Conservation (phyloP, 92 coral and sea anemone species). For the Paragorgia papillata region DNA sequence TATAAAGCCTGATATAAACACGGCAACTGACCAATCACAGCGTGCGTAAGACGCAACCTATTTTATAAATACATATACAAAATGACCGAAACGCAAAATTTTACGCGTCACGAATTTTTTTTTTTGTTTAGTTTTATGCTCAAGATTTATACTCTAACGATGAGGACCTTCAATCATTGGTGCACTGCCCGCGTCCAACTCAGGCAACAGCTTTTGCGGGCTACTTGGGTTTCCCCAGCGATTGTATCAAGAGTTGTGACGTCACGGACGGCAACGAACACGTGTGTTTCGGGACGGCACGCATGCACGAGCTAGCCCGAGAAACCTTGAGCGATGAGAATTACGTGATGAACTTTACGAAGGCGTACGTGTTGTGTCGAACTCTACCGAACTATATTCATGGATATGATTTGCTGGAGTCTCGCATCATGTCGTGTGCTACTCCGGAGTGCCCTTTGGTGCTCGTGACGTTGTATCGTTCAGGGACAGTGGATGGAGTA, state of each 20-base stretch:
- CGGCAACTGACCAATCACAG: too few species aligned
- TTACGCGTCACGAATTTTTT: too few species aligned
- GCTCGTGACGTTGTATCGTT: conserved; percentile 84
- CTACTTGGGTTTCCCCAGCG: conserved; percentile 8
- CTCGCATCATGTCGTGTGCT: conserved; percentile 82
- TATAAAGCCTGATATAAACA: too few species aligned
- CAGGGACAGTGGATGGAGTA: conserved; percentile 85
- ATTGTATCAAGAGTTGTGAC: conserved; percentile 20
- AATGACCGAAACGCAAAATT: too few species aligned
- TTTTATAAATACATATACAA: too few species aligned
- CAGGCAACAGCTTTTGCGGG: not conserved
- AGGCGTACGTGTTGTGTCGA: conserved; percentile 81
- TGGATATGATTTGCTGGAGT: conserved; percentile 87
- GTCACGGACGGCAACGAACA: conserved; percentile 34
- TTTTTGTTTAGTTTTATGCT: too few species aligned
- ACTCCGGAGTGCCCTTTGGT: conserved; percentile 92
- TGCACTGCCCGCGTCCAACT: not conserved
- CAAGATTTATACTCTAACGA: too few species aligned
- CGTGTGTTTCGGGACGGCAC: conserved; percentile 25
- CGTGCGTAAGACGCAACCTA: too few species aligned
- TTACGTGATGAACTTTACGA: conserved; percentile 1
- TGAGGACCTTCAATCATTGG: not conserved
- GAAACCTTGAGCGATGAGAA: not conserved
- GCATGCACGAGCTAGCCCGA: conserved; percentile 31
- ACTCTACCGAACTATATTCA: conserved; percentile 79